A percentile compares a stretch with the other conserved stretches of the same genome.
These are phyloP conservation scores for Orthosia gothica DNA, from an alignment of 2,888 invertebrate species.

Conservation along the genomic window DNA sequence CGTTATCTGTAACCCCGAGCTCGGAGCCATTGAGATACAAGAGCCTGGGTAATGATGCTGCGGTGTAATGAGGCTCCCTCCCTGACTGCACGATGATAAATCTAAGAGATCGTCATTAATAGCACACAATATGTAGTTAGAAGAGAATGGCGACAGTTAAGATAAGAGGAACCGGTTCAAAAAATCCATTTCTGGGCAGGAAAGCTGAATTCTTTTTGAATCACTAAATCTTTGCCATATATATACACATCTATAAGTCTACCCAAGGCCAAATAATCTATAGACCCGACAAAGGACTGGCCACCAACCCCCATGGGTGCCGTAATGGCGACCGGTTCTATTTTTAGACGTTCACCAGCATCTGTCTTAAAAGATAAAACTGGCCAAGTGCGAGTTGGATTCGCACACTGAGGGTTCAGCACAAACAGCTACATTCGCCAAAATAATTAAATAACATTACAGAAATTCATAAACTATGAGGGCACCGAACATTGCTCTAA, in stretches of 20 bases:
- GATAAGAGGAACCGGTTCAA: constrained; percentile 1
- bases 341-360: constrained; percentile 21
- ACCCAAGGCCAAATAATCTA: constrained; percentile 28
- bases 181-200: not conserved
- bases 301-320: constrained; percentile 20
- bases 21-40: constrained; percentile 50
- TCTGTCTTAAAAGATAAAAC: not conserved
- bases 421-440: too few relatives aligned
- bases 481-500: too few relatives aligned
- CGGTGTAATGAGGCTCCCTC: constrained; percentile 56
- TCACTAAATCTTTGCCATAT: too few relatives aligned
- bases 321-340: constrained; percentile 39
- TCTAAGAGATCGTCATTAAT: constrained; percentile 38
- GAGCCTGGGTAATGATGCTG: constrained; percentile 58
- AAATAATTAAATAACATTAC: too few relatives aligned
- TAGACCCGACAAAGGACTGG: constrained; percentile 24
- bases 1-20: constrained; percentile 47
- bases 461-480: too few relatives aligned
- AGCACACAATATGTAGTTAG: not conserved
- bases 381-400: too few relatives aligned
- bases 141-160: not conserved
- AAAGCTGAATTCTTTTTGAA: too few relatives aligned
- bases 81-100: constrained; percentile 28
- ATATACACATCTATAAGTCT: too few relatives aligned
- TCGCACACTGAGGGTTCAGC: too few relatives aligned